phyloP scores from a whole-genome alignment of 2,888 invertebrate species.

The Synanthedon vespiformis region DNA sequence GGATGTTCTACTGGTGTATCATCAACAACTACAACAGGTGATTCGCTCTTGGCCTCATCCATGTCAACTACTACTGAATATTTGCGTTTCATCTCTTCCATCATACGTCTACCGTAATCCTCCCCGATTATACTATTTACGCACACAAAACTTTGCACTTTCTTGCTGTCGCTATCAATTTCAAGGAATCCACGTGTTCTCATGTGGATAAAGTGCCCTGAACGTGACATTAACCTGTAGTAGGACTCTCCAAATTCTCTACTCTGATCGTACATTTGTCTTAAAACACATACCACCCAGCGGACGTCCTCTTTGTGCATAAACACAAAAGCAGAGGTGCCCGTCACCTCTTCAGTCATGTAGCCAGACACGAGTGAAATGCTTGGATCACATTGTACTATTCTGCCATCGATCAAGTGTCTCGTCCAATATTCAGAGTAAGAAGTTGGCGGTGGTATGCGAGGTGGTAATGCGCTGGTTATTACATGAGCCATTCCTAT shows the following conservation, averaged over 20 bases:
- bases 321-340: slow-evolving; percentile 88
- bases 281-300: slow-evolving; percentile 88
- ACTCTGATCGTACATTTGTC: slow-evolving; percentile 89
- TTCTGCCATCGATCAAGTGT: slow-evolving; percentile 89
- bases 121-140: slow-evolving; percentile 83
- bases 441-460: slow-evolving; percentile 70
- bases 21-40: slow-evolving; percentile 22
- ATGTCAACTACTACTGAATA: slow-evolving; percentile 78
- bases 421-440: slow-evolving; percentile 91
- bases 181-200: slow-evolving; percentile 87
- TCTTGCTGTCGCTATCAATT: slow-evolving; percentile 80
- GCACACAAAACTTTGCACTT: slow-evolving; percentile 88
- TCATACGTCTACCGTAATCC: slow-evolving; percentile 79
- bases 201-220: slow-evolving; percentile 87
- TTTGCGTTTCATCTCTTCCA: slow-evolving; percentile 83
- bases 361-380: slow-evolving; percentile 91
- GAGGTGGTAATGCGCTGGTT: slow-evolving; percentile 63
- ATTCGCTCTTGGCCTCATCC: slow-evolving; percentile 43
- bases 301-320: slow-evolving; percentile 92
- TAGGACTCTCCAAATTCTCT: slow-evolving; percentile 89
- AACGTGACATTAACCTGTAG: slow-evolving; percentile 83
- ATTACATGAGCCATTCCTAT: slow-evolving; percentile 80
- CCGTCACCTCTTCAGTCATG: slow-evolving; percentile 89
- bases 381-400: slow-evolving; percentile 91
- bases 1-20: slow-evolving; percentile 77